Evolutionary conservation across 2,113 vertebrate species (phyloP).

Genomic region (Zosterops hypoxanthus): DNA sequence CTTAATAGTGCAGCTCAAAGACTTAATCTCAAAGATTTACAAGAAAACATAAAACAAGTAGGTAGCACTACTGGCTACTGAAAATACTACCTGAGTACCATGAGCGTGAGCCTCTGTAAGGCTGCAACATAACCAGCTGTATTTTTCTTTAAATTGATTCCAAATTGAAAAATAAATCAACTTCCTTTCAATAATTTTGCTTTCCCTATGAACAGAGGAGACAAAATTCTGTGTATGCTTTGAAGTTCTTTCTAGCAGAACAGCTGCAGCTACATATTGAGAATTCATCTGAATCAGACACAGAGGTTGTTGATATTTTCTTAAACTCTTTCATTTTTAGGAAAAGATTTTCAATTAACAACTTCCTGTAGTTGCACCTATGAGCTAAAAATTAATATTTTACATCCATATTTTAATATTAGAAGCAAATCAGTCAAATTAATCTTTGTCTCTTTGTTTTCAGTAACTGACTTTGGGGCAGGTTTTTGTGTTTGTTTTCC

Average conservation of each 20-base stretch:
- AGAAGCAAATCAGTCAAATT: conserved; percentile 46
- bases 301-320: not conserved
- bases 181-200: not conserved
- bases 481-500: conserved; percentile 26
- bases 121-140: not conserved
- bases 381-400: conserved; percentile 5
- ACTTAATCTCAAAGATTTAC: not conserved
- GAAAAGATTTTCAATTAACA: conserved; percentile 9
- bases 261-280: not conserved
- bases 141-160: not conserved
- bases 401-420: conserved; percentile 21
- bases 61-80: not conserved
- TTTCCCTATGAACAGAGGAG: not conserved
- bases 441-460: conserved; percentile 39
- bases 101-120: not conserved
- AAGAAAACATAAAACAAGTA: not conserved
- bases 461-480: conserved; percentile 2
- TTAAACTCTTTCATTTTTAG: not conserved
- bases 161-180: not conserved
- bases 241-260: not conserved
- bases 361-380: not conserved
- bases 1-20: not conserved
- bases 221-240: not conserved
- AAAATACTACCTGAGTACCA: not conserved
- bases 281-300: not conserved